These are phyloP conservation scores for Boloria euphrosyne DNA, from an alignment of 2,888 invertebrate species.

Conservation along the genomic window DNA sequence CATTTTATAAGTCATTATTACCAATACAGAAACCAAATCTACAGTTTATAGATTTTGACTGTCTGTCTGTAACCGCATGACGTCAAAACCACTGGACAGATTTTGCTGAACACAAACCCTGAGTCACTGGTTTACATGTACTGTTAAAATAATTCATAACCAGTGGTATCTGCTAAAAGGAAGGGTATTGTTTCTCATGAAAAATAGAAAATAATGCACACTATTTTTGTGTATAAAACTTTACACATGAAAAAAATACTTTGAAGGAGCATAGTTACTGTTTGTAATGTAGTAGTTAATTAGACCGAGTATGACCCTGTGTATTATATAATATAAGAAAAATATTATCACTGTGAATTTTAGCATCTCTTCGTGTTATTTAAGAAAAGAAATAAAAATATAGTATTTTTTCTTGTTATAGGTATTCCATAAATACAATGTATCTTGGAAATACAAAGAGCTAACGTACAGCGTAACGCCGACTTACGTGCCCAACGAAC, in stretches of 20 bases:
- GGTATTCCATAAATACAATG: constrained; percentile 87
- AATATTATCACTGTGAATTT: background rate
- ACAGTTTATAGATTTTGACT: too few species aligned
- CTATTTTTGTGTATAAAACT: background rate
- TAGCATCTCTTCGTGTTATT: background rate
- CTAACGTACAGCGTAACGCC: constrained; percentile 88
- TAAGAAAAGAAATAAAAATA: background rate
- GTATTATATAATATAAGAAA: background rate
- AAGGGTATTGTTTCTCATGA: too few species aligned
- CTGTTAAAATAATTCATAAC: too few species aligned
- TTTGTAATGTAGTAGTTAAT: background rate
- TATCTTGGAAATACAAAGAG: constrained; percentile 86
- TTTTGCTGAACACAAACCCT: too few species aligned
- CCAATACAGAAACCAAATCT: too few species aligned
- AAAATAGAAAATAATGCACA: too few species aligned
- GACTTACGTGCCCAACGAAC: constrained; percentile 88
- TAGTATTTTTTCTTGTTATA: constrained; percentile 58
- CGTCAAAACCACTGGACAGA: too few species aligned
- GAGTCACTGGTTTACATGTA: too few species aligned
- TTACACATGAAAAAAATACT: background rate
- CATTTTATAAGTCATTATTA: too few species aligned
- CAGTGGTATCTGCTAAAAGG: too few species aligned
- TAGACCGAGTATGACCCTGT: too few species aligned
- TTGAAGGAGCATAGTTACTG: constrained; percentile 2
- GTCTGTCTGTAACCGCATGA: too few species aligned